phyloP scores from a whole-genome alignment of 2,113 vertebrate genomes.

The Gallinago undulata region DNA sequence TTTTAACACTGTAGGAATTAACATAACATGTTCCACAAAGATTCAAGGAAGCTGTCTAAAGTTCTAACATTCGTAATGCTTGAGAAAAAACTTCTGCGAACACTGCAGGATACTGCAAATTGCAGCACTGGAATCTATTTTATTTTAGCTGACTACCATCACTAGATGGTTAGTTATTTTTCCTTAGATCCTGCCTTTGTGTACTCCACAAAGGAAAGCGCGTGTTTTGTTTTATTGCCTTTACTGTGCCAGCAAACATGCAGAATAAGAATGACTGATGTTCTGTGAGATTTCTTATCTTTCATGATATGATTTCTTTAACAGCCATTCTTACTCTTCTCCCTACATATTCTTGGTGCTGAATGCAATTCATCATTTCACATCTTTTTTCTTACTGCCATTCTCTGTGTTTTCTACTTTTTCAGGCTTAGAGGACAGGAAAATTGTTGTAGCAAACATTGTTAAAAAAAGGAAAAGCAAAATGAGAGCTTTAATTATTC shows the following conservation, averaged over 20 bases:
- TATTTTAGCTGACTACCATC: conserved; percentile 31
- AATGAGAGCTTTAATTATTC: background rate
- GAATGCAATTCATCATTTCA: conserved; percentile 28
- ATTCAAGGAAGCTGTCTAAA: background rate
- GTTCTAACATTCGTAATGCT: background rate
- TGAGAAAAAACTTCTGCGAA: background rate
- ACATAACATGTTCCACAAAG: background rate
- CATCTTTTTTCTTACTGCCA: background rate
- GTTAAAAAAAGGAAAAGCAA: background rate
- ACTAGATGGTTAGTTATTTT: background rate
- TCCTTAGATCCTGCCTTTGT: conserved; percentile 2
- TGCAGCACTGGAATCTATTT: conserved; percentile 29
- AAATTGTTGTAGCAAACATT: background rate
- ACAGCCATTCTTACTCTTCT: conserved; percentile 20
- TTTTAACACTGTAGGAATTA: background rate
- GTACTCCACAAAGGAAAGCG: conserved; percentile 25
- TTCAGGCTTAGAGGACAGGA: background rate
- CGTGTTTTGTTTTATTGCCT: conserved; percentile 48
- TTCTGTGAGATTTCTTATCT: conserved; percentile 26
- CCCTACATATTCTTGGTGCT: background rate
- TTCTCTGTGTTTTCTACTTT: background rate
- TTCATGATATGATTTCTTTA: conserved; percentile 44
- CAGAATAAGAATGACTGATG: conserved; percentile 55
- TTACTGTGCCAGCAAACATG: background rate
- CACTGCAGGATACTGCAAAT: conserved; percentile 4